Conservation (phyloP, 1,140 invertebrate genomes). For the Drosophila biarmipes region DNA sequence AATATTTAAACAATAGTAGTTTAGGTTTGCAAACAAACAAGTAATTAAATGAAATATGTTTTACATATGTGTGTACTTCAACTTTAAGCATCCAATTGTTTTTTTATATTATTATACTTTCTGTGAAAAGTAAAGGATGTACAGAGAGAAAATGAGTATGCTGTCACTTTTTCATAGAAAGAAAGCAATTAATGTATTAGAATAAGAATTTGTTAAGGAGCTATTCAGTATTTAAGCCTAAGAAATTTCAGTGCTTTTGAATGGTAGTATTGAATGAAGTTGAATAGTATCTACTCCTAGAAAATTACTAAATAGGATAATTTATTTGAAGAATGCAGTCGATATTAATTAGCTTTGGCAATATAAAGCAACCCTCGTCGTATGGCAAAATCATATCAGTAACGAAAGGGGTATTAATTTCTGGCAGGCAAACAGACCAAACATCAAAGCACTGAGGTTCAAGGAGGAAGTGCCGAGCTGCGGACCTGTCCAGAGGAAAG, state of each 20-base stretch:
- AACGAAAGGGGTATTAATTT: conserved; percentile 30
- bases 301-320: not conserved
- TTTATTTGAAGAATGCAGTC: not conserved
- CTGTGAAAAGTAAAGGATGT: no score
- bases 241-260: no score
- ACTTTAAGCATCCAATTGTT: not conserved
- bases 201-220: no score
- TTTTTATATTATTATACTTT: no score
- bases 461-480: conserved; percentile 25
- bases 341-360: not conserved
- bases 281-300: not conserved
- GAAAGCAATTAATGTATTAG: no score
- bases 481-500: conserved; percentile 1
- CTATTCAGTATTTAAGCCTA: no score
- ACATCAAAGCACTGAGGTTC: conserved; percentile 34
- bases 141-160: no score
- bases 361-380: not conserved
- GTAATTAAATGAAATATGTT: not conserved
- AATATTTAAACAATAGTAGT: no score
- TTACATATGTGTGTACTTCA: not conserved
- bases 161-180: no score
- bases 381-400: not conserved
- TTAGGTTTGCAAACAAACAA: no score
- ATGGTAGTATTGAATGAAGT: no score
- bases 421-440: conserved; percentile 7